Conservation (phyloP, 2,797 vertebrate species). For the Neopelma chrysocephalum region DNA sequence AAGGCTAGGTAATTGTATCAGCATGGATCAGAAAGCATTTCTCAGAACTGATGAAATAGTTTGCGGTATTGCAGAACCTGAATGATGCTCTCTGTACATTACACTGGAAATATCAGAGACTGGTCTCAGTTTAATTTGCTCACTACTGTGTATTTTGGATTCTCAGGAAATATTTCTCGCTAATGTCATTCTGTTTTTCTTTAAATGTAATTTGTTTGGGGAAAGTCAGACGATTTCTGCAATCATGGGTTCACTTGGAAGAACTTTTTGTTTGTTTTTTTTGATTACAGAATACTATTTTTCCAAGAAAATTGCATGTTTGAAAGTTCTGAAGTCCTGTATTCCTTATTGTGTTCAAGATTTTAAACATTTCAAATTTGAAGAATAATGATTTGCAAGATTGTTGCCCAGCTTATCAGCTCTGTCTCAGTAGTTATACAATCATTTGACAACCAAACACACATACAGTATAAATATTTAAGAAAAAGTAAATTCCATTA, state of each 20-base stretch:
- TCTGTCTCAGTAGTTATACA: slow-evolving; percentile 78
- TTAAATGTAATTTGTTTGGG: slow-evolving; percentile 71
- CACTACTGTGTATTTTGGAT: slow-evolving; percentile 69
- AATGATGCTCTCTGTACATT: slow-evolving; percentile 57
- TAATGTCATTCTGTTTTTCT: slow-evolving; percentile 64
- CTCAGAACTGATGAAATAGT: slow-evolving; percentile 80
- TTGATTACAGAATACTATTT: not conserved
- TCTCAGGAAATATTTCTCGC: slow-evolving; percentile 71
- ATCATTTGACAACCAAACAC: slow-evolving; percentile 83
- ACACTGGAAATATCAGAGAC: slow-evolving; percentile 66
- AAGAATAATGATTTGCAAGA: not conserved
- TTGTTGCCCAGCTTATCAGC: slow-evolving; percentile 25
- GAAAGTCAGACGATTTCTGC: slow-evolving; percentile 40
- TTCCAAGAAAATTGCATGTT: not conserved
- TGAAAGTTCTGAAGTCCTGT: not conserved
- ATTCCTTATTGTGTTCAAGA: not conserved
- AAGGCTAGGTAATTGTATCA: slow-evolving; percentile 85
- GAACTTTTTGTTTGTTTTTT: slow-evolving; percentile 32
- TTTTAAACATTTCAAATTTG: not conserved
- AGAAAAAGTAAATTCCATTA: slow-evolving; percentile 84
- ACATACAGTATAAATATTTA: slow-evolving; percentile 82
- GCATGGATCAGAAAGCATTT: slow-evolving; percentile 86
- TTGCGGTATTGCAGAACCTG: slow-evolving; percentile 72
- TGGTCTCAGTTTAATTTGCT: slow-evolving; percentile 71
- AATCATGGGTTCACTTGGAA: slow-evolving; percentile 16